Percentiles rank a stretch among this genome's conserved stretches.
phyloP scores from a whole-genome alignment of 2,113 vertebrate species.

The Odontophorus gujanensis region DNA sequence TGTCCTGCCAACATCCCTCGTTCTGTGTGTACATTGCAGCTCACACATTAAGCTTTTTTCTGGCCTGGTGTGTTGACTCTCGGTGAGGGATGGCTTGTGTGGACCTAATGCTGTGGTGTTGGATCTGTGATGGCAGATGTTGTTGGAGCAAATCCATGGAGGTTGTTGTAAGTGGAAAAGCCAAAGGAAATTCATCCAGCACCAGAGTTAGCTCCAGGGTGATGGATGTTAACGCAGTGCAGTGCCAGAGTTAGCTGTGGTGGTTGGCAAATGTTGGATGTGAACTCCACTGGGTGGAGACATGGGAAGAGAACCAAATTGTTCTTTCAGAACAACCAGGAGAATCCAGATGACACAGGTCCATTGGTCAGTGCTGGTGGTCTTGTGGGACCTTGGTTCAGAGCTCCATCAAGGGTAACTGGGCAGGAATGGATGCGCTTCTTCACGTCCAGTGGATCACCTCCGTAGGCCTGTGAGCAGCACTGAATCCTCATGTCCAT shows the following conservation, averaged over 20 bases:
- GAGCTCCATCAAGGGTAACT: background rate
- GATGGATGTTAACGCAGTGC: rapidly evolving
- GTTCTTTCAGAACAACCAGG: background rate
- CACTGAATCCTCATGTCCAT: too few relatives aligned
- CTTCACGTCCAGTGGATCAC: too few relatives aligned
- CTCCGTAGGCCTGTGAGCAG: background rate
- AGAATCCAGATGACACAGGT: background rate
- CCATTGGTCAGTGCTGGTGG: background rate
- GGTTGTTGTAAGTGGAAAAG: background rate
- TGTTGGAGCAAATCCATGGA: background rate
- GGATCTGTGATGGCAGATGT: background rate
- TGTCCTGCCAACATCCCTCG: background rate
- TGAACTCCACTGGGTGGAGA: background rate
- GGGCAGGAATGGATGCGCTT: background rate
- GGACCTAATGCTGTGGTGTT: rapidly evolving
- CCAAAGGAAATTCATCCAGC: background rate
- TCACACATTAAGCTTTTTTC: rapidly evolving
- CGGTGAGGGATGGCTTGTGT: rapidly evolving
- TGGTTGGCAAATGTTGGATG: background rate
- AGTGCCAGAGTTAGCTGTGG: background rate
- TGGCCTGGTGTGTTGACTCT: background rate
- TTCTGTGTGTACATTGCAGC: background rate
- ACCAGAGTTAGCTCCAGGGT: background rate
- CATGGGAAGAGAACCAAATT: background rate
- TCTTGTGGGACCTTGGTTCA: background rate